Base-by-base conservation (phyloP, 2,888 invertebrate species). In the Agriotes lineatus region DNA sequence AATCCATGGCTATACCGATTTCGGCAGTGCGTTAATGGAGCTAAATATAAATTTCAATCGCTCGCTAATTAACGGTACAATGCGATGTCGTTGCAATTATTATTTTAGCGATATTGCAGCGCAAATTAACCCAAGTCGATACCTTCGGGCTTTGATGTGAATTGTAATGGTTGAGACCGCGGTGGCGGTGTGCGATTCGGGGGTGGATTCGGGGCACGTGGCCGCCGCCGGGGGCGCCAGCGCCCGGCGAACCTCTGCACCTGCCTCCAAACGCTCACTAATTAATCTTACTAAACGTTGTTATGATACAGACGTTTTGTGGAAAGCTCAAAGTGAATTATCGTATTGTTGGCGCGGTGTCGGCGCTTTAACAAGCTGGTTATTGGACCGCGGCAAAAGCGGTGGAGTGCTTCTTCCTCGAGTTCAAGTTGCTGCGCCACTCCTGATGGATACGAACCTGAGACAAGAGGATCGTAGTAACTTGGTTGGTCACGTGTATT, bases 401-500 rank as follows among this genome's bases (percentile, higher is more conserved):
- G n/a, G 39, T 39, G 5, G 14, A 39, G 10, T 39, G 25, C 25
- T 25, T 25, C 25, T 25, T 25, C 25, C 25, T 12, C 39, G 14
- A 39, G n/a, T n/a, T n/a, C 39, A 10, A 6, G 14, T 6, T 48
- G n/a, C 20, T 14, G 12, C 5, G 12, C 48, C 12, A 25, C 48
- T 22, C 48, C 22, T 10, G 48, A 48, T 48, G 22, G 48, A 19
- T 48, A 7, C 2, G 22, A 48, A 12, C 12, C 20, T 52, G 37
- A 22, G 16, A 22, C 12, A 39, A 56, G 54, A 52, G 22, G 30
- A 52, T 59, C 52, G 10, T 37, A 69, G 82, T 83, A 86, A 90
- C 91, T 91, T 90, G 93, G 90, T 90, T 92, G 95, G 93, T 93
- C 93, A 95, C 96, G 96, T 91, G 96, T 96, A 96, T 96, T 95